Evolutionary conservation across 2,888 invertebrate species (phyloP).

Genomic region (Papilio gigon): DNA sequence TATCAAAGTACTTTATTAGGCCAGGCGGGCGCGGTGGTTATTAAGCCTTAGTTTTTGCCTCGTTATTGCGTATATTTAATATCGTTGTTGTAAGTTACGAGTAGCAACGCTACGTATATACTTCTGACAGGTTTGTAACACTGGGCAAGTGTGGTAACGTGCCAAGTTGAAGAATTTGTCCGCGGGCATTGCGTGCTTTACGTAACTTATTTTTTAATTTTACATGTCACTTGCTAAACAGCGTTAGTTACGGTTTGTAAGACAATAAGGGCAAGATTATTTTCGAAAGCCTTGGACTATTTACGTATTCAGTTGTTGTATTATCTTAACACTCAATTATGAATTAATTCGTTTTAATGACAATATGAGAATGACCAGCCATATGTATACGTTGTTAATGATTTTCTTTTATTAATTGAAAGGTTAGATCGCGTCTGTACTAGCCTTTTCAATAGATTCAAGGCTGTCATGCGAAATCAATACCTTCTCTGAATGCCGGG

Average conservation of each 20-base stretch:
- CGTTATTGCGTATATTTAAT: conserved; percentile 56
- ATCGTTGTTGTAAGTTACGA: conserved; percentile 61
- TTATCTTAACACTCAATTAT: not conserved
- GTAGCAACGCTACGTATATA: conserved; percentile 53
- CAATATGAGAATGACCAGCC: not conserved
- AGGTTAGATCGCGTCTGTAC: conserved; percentile 56
- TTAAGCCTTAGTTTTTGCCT: conserved; percentile 58
- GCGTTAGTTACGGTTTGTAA: conserved; percentile 65
- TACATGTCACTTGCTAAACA: conserved; percentile 64
- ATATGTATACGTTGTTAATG: not conserved
- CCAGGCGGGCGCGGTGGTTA: conserved; percentile 53
- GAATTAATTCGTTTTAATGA: not conserved
- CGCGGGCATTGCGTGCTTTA: conserved; percentile 64
- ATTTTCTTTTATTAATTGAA: conserved; percentile 53
- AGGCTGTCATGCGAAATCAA: conserved; percentile 69
- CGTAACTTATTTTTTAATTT: conserved; percentile 68
- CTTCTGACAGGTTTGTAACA: conserved; percentile 60
- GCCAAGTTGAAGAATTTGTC: conserved; percentile 58
- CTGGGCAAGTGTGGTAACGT: conserved; percentile 60
- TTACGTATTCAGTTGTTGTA: not conserved
- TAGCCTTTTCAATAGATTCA: conserved; percentile 66
- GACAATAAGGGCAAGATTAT: conserved; percentile 66
- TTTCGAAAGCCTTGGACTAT: conserved; percentile 28
- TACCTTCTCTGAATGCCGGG: conserved; percentile 59
- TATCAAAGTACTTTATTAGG: conserved; percentile 8